Base-by-base conservation (phyloP, 2,113 vertebrate species). In the Girardinichthys multiradiatus region DNA sequence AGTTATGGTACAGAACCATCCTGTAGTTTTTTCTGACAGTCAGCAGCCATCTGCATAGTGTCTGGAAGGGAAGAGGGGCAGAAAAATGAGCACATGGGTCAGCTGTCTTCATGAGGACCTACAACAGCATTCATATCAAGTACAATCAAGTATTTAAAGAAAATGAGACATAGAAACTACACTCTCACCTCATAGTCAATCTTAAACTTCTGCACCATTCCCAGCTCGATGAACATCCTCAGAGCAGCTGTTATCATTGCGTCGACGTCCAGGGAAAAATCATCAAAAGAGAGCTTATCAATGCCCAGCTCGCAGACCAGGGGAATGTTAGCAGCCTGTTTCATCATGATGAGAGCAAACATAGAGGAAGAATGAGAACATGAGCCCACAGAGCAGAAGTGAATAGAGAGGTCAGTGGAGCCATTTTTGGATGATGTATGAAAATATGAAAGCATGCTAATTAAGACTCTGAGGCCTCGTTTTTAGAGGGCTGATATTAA, bases 181-280 rank as follows among this genome's bases (percentile, higher is more conserved):
- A 24, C n/a, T 64, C 81, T 95, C 93, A 99, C 98, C 96, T 99
- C 98, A 0, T 99, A 99, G 93, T 99, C 97, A 21, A 99, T 99
- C 95, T 96, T 98, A 92, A 99, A 99, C 90, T 98, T 99, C 94
- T 99, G 98, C 85, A 99, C 95, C 95, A 99, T 98, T 81, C 98
- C 97, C 85, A 99, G 90, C 91, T 99, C 98, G 95, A 98, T 98
- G 90, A 99, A 99, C 98, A 99, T 99, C 65, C 98, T 94, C 76
- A 99, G 94, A 35, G 97, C 95, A 31, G 98, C 98, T 0, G 97
- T 97, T 86, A 99, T 96, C 98, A 99, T 99, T 92, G 96, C 96
- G 14, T 99, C 98, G 21, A 96, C 94, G 6, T 99, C 98, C 45
- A 99, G 95, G 2, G 98, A 99, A 93, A 99, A 99, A 93, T 99